Evolutionary conservation across 2,113 vertebrate genomes (phyloP).

Genomic region (Trinectes maculatus): DNA sequence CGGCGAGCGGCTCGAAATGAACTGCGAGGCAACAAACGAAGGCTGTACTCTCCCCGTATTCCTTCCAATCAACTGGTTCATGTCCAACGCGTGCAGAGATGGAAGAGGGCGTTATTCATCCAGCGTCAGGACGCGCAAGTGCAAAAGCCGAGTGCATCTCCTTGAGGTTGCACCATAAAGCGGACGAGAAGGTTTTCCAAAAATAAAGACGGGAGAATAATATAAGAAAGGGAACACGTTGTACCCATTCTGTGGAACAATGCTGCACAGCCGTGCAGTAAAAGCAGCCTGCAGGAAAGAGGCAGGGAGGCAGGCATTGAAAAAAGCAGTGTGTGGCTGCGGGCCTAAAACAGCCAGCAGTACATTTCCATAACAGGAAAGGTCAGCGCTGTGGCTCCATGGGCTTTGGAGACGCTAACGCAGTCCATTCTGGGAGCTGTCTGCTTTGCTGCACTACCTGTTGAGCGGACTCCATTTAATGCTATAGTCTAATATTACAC

Average conservation of each 20-base stretch:
- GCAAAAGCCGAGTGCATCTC: slow-evolving; percentile 32
- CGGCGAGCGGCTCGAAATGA: slow-evolving; percentile 17
- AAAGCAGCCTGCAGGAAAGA: slow-evolving; percentile 65
- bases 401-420: slow-evolving; percentile 58
- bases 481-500: slow-evolving; percentile 41
- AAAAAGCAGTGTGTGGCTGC: slow-evolving; percentile 55
- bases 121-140: slow-evolving; percentile 12
- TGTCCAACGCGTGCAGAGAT: slow-evolving; percentile 45
- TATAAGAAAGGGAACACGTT: slow-evolving; percentile 47
- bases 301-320: slow-evolving; percentile 58
- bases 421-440: slow-evolving; percentile 56
- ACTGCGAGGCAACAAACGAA: slow-evolving; percentile 17
- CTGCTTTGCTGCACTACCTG: slow-evolving; percentile 53
- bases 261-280: slow-evolving; percentile 42
- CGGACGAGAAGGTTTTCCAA: slow-evolving; percentile 27
- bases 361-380: slow-evolving; percentile 83
- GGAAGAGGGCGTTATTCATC: slow-evolving; percentile 16
- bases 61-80: slow-evolving; percentile 21
- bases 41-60: not conserved
- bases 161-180: slow-evolving; percentile 9
- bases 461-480: slow-evolving; percentile 43
- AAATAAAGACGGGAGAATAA: slow-evolving; percentile 56
- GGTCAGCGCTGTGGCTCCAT: slow-evolving; percentile 71
- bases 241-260: slow-evolving; percentile 65
- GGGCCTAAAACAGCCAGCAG: slow-evolving; percentile 64